These are phyloP conservation scores for Apis cerana DNA, from an alignment of 1,140 invertebrate species.

Conservation along the genomic window DNA sequence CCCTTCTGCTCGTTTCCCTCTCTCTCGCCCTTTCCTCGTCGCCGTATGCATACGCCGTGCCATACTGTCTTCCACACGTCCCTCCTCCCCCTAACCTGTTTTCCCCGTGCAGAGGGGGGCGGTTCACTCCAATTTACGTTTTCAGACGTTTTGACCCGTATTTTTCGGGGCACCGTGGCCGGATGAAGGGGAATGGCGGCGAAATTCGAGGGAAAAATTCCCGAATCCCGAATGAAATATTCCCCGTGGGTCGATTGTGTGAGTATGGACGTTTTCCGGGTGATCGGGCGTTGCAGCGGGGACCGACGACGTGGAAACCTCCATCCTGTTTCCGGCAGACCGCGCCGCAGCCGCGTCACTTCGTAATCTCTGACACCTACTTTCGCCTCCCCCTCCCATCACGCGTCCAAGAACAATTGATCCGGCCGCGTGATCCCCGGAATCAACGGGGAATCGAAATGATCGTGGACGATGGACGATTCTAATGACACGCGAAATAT, in stretches of 20 bases:
- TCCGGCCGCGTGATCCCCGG: background rate
- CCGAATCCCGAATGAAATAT: conserved; percentile 72
- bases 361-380: conserved; percentile 55
- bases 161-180: conserved; percentile 41
- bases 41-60: background rate
- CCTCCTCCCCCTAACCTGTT: too few relatives aligned
- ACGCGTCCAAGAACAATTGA: conserved; percentile 31
- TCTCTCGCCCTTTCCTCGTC: conserved; percentile 25
- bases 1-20: conserved; percentile 27
- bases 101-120: too few relatives aligned
- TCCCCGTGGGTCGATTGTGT: conserved; percentile 70
- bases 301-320: conserved; percentile 71
- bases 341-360: conserved; percentile 54
- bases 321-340: conserved; percentile 70
- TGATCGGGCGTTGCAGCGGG: conserved; percentile 16
- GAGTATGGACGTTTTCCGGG: conserved; percentile 76
- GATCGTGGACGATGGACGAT: too few relatives aligned
- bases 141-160: conserved; percentile 61
- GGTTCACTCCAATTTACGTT: conserved; percentile 44
- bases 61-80: too few relatives aligned
- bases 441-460: background rate
- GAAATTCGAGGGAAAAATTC: conserved; percentile 71
- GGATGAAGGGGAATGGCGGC: conserved; percentile 42
- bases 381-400: conserved; percentile 12
- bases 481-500: too few relatives aligned